phyloP scores from a whole-genome alignment of 2,888 invertebrate genomes.

The Rambutsinella grinnellia region DNA sequence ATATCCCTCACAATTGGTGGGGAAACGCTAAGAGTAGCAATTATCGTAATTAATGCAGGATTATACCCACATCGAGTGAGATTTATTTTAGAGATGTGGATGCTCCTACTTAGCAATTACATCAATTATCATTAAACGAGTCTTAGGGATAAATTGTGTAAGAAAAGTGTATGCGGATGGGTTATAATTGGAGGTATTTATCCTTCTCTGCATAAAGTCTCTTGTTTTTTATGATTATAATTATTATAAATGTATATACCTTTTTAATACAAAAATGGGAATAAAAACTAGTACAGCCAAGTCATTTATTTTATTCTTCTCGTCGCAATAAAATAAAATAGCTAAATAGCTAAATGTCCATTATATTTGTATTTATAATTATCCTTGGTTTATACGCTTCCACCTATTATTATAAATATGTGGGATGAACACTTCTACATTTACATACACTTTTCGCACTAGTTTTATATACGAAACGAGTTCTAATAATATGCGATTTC shows the following conservation, averaged over 20 bases:
- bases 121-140: constrained; percentile 55
- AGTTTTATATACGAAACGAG: no score
- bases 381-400: no score
- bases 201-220: constrained; percentile 11
- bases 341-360: no score
- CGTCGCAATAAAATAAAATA: no score
- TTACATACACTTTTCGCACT: no score
- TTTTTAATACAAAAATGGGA: neutral
- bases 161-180: constrained; percentile 16
- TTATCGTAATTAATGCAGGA: constrained; percentile 51
- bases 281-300: neutral
- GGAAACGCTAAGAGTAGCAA: constrained; percentile 30
- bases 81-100: constrained; percentile 37
- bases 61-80: constrained; percentile 39
- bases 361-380: no score
- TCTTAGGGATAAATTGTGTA: constrained; percentile 53
- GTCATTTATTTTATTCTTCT: no score
- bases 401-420: no score
- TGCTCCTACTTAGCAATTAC: constrained; percentile 50
- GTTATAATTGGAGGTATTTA: constrained; percentile 48
- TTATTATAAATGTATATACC: constrained; percentile 4
- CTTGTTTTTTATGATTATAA: constrained; percentile 10
- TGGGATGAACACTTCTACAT: no score
- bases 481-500: no score
- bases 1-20: neutral